A percentile compares a stretch with the other conserved stretches of the same genome.
phyloP scores from a whole-genome alignment of 2,797 vertebrate species.

The Anguilla pacifica region DNA sequence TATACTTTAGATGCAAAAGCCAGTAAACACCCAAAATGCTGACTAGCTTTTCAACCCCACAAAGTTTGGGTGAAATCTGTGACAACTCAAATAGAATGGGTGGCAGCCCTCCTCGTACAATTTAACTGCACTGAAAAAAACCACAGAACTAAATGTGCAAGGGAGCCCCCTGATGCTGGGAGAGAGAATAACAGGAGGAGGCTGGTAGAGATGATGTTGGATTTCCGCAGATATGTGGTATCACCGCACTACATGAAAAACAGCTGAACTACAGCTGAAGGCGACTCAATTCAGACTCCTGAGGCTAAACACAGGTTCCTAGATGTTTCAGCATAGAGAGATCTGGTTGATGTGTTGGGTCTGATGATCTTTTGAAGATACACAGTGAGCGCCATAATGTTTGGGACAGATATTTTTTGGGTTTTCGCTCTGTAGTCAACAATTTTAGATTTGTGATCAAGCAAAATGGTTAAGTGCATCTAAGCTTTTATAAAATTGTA shows the following conservation, averaged over 20 bases:
- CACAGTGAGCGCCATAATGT: no score
- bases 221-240: background rate
- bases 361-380: no score
- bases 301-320: no score
- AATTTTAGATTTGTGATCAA: no score
- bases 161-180: background rate
- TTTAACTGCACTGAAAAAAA: background rate
- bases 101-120: background rate
- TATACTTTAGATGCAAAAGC: background rate
- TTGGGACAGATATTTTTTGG: no score
- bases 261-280: no score
- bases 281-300: no score
- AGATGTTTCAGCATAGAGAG: no score
- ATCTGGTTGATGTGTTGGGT: no score
- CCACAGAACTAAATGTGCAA: background rate
- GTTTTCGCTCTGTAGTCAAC: no score
- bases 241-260: background rate
- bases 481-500: no score
- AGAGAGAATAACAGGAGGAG: background rate
- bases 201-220: background rate
- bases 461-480: no score
- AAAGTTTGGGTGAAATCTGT: background rate
- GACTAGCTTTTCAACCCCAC: background rate
- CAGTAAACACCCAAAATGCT: background rate
- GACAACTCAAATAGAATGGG: background rate